These are phyloP conservation scores for Zele albiditarsus DNA, from an alignment of 2,888 invertebrate genomes.

Conservation along the genomic window DNA sequence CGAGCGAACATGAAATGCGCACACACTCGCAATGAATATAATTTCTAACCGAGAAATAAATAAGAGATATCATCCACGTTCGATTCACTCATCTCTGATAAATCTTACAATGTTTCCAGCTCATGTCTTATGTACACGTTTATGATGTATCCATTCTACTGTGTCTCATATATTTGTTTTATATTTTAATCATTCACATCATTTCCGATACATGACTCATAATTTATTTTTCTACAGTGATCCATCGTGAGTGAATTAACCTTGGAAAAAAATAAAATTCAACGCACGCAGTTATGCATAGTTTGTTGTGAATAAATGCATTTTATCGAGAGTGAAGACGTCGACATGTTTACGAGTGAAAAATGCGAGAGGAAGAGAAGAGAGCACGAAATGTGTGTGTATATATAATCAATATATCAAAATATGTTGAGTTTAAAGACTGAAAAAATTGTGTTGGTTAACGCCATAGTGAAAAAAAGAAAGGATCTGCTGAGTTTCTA, in stretches of 20 bases:
- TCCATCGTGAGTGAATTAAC: not conserved
- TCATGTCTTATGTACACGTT: not conserved
- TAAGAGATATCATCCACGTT: not conserved
- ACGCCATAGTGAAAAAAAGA: not conserved
- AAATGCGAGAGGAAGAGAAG: not conserved
- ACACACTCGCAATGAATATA: not conserved
- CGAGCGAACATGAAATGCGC: not conserved
- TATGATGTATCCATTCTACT: not conserved
- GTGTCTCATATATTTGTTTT: not conserved
- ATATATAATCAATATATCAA: not conserved
- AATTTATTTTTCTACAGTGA: not conserved
- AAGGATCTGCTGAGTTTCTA: not conserved
- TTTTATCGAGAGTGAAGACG: conserved; percentile 17
- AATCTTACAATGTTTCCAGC: not conserved
- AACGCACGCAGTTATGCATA: not conserved
- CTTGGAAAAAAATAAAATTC: conserved; percentile 7
- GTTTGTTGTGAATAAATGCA: conserved; percentile 12
- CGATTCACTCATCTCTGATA: conserved; percentile 6
- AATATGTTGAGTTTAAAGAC: not conserved
- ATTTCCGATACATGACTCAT: not conserved
- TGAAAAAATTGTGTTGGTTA: not conserved
- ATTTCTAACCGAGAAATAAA: not conserved
- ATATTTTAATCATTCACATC: not conserved
- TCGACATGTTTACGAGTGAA: conserved; percentile 15
- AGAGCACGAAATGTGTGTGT: not conserved